These are phyloP conservation scores for Siniperca undulata DNA, from an alignment of 2,797 vertebrate species.

Conservation along the genomic window DNA sequence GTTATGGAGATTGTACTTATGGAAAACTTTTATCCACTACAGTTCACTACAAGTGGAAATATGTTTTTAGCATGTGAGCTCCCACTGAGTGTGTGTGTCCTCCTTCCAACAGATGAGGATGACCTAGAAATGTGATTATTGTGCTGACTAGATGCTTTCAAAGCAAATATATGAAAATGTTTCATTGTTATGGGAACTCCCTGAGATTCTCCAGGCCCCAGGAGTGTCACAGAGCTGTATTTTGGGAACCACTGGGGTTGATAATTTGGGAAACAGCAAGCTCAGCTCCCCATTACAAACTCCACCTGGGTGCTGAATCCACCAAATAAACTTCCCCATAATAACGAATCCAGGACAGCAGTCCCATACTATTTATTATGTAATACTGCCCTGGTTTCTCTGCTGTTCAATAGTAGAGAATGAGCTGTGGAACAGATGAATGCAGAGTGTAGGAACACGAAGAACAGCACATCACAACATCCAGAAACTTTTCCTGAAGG, in stretches of 20 bases:
- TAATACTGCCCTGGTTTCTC: conserved; percentile 32
- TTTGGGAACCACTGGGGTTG: conserved; percentile 32
- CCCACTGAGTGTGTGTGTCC: not conserved
- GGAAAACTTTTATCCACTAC: not conserved
- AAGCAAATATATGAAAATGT: not conserved
- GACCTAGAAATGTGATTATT: conserved; percentile 38
- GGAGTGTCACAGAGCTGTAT: conserved; percentile 19
- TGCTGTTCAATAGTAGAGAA: not conserved
- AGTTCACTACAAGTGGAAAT: not conserved
- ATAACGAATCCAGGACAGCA: conserved; percentile 33
- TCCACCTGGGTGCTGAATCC: conserved; percentile 51
- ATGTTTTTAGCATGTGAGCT: not conserved
- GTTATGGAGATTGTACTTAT: not conserved
- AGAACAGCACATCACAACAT: not conserved
- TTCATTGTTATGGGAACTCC: conserved; percentile 38
- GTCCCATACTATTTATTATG: conserved; percentile 32
- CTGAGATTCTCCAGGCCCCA: conserved; percentile 7
- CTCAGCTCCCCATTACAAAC: conserved; percentile 33
- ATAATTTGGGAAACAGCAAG: conserved; percentile 42
- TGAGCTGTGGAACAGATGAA: not conserved
- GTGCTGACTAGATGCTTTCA: conserved; percentile 17
- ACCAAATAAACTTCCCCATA: conserved; percentile 15
- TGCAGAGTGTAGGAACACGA: not conserved
- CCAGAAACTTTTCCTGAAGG: conserved; percentile 69
- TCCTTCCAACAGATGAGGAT: not conserved